Percentiles rank a stretch among this genome's conserved stretches.
phyloP scores from a whole-genome alignment of 1,140 invertebrate genomes.

The Magallana angulata region DNA sequence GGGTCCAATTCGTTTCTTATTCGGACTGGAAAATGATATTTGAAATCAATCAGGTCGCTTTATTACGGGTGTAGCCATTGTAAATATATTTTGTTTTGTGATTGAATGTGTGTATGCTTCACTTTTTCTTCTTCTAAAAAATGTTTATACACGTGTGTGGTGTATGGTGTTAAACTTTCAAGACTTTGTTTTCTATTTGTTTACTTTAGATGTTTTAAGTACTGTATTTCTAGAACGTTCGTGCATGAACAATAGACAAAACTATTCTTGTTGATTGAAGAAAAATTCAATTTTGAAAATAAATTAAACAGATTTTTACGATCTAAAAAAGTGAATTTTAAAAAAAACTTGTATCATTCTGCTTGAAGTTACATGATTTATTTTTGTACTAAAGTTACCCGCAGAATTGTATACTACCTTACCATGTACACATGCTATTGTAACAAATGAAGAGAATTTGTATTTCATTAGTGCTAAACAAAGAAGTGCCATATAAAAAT shows the following conservation, averaged over 20 bases:
- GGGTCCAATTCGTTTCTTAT: slow-evolving; percentile 9
- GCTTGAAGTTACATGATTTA: background rate
- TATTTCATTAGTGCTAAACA: background rate
- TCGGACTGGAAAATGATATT: background rate
- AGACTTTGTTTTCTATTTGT: too few relatives aligned
- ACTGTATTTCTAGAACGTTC: too few relatives aligned
- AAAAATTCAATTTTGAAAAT: too few relatives aligned
- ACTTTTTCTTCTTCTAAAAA: background rate
- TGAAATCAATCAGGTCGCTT: background rate
- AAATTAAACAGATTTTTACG: too few relatives aligned
- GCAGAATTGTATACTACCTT: background rate
- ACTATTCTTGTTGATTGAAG: too few relatives aligned
- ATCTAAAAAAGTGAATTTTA: too few relatives aligned
- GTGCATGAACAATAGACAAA: too few relatives aligned
- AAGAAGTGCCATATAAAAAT: slow-evolving; percentile 10
- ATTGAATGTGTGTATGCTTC: background rate
- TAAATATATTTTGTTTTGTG: slow-evolving; percentile 15
- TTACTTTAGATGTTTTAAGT: too few relatives aligned
- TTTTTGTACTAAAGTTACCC: background rate
- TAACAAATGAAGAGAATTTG: background rate
- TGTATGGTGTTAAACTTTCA: too few relatives aligned
- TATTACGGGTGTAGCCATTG: slow-evolving; percentile 10
- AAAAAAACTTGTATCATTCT: background rate
- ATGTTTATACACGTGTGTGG: too few relatives aligned
- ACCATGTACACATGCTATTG: background rate